phyloP scores from a whole-genome alignment of 2,113 vertebrate species.

The Taxidea taxus region DNA sequence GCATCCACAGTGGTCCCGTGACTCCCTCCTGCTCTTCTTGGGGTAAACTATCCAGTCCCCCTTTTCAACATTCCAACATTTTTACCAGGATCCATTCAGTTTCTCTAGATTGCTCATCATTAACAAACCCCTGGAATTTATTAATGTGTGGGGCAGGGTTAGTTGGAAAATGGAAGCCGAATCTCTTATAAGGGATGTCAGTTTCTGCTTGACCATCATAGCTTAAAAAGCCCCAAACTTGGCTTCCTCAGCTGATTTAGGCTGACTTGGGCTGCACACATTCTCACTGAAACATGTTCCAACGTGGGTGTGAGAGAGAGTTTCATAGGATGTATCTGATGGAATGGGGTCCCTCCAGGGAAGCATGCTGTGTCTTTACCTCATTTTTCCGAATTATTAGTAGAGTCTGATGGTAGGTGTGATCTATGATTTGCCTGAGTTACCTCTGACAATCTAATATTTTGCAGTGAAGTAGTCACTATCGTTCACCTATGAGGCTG shows the following conservation, averaged over 20 bases:
- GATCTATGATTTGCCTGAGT: not conserved
- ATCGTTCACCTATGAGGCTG: not conserved
- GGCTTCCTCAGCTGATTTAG: not conserved
- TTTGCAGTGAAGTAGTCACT: not conserved
- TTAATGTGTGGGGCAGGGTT: not conserved
- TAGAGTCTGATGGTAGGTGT: not conserved
- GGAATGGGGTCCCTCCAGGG: not conserved
- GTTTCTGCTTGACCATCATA: not conserved
- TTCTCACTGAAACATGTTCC: not conserved
- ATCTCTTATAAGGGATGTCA: not conserved
- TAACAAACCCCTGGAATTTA: not conserved
- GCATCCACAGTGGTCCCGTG: accelerated
- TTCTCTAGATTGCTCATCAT: not conserved
- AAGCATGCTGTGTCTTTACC: accelerated
- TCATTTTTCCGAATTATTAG: not conserved
- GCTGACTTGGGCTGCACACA: not conserved
- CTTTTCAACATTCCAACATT: not conserved
- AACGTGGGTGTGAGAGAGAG: accelerated
- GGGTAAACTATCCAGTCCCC: not conserved
- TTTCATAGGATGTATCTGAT: not conserved
- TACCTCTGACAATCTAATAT: not conserved
- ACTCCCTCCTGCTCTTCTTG: not conserved
- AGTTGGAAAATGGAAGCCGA: not conserved
- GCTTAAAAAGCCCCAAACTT: not conserved
- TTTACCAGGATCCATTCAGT: too few species aligned